Percentiles rank a stretch among this genome's conserved stretches.
These are phyloP conservation scores for Spinus pinus DNA, from an alignment of 2,797 vertebrate genomes.

Conservation along the genomic window DNA sequence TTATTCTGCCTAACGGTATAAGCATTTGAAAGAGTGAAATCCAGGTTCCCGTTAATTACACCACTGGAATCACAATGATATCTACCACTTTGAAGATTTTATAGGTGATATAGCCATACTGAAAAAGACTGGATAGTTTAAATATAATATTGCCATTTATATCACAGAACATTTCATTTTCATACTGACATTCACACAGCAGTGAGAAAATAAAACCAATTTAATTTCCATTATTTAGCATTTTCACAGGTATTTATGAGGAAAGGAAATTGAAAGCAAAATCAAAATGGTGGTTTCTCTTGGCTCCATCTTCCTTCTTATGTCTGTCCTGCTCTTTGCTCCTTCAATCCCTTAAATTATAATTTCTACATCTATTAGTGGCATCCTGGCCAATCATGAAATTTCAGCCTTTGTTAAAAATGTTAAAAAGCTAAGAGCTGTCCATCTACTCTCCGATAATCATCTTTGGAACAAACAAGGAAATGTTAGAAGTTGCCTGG, in stretches of 20 bases:
- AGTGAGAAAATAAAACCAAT: not conserved
- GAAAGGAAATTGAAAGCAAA: not conserved
- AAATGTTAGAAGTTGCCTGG: conserved; percentile 2
- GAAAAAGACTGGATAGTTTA: not conserved
- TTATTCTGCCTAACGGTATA: not conserved
- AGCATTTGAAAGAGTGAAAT: not conserved
- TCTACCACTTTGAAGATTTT: not conserved
- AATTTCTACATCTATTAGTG: not conserved
- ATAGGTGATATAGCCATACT: not conserved
- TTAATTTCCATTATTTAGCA: not conserved
- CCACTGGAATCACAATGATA: not conserved
- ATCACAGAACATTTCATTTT: not conserved
- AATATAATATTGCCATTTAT: not conserved
- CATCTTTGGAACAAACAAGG: not conserved
- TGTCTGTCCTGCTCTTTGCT: conserved; percentile 11
- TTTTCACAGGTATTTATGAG: not conserved
- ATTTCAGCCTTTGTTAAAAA: conserved; percentile 5
- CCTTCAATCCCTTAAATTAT: not conserved
- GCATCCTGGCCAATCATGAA: not conserved
- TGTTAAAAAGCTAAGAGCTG: not conserved
- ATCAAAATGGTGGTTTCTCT: not conserved
- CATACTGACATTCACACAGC: not conserved
- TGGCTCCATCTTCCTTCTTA: not conserved
- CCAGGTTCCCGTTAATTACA: not conserved
- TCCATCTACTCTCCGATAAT: not conserved